Evolutionary conservation across 2,797 vertebrate genomes (phyloP), one percentile per base, ranked within the genome.

Genomic region (Dendrocincla fuliginosa): DNA sequence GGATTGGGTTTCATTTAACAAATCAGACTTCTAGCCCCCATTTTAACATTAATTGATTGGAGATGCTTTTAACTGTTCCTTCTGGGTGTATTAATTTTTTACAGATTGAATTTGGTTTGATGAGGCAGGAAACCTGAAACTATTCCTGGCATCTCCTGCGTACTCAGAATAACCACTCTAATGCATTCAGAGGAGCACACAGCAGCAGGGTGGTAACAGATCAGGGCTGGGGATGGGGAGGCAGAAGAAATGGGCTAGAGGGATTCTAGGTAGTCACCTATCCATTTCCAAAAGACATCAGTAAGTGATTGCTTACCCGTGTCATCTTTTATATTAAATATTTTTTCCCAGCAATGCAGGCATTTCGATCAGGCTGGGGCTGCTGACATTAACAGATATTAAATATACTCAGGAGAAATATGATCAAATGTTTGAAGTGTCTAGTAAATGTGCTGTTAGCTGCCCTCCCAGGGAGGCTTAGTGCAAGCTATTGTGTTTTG

Each of bases 1-100:
- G 85, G 80, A 86, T 89, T 93, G 16, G 35, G 79, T 95, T 97
- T 96, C 96, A 59, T 96, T 96, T 94, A 95, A 96, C 95, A 73
- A 89, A 88, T 88, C 92, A 95, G 84, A 77, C 87, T 94, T 69
- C 67, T 82, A 95, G 90, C 44, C 84, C 89, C 80, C 56, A 42
- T 82, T 97, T 97, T 93, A 96, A 95, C 94, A 96, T 94, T 95
- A 97, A 97, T 96, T 97, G 96, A 97, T 96, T 97, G 93, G 87
- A 92, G 86, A 95, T 96, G 97, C 94, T 97, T 97, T 96, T 96
- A 96, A 96, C 91, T 95, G 85, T 96, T 97, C 93, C 87, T 96
- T 97, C 93, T 97, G 93, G 90, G 96, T 91, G 57, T 95, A 96
- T 95, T 96, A 96, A 96, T 96, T 96, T 97, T 97, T 96, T 96